phyloP scores from a whole-genome alignment of 2,797 vertebrate species.

The Bovichtus diacanthus region DNA sequence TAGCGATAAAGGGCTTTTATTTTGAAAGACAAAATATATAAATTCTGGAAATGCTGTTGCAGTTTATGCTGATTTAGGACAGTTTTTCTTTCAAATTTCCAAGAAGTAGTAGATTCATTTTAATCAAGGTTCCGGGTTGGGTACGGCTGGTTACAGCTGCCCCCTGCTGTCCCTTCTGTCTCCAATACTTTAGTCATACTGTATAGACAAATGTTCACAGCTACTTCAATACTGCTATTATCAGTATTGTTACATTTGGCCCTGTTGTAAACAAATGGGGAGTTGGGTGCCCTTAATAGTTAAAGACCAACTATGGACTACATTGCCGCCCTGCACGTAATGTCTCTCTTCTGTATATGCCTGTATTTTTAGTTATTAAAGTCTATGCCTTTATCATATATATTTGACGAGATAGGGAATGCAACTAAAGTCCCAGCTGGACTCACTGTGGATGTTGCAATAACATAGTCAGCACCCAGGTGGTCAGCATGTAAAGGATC shows the following conservation, averaged over 20 bases:
- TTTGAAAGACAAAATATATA: slow-evolving; percentile 8
- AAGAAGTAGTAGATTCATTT: slow-evolving; percentile 37
- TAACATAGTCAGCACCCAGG: not conserved
- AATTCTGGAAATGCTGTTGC: not conserved
- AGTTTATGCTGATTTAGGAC: not conserved
- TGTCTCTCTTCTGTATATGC: not conserved
- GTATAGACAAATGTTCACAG: not conserved
- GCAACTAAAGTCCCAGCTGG: not conserved
- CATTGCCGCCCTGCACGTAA: not conserved
- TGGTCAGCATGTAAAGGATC: not conserved
- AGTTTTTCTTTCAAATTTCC: slow-evolving; percentile 31
- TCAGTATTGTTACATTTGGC: not conserved
- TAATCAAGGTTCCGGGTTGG: slow-evolving; percentile 80
- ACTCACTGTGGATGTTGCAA: not conserved
- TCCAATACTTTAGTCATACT: not conserved
- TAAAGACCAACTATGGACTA: not conserved
- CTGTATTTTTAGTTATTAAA: not conserved
- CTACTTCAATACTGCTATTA: too few species aligned
- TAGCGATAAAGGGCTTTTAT: slow-evolving; percentile 3
- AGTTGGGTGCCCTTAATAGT: not conserved
- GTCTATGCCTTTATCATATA: not conserved
- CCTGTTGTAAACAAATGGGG: not conserved
- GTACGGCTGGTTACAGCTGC: slow-evolving; percentile 60
- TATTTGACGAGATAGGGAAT: not conserved
- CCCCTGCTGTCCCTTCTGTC: slow-evolving; percentile 70